phyloP scores from a whole-genome alignment of 2,113 vertebrate genomes.

The Polypterus senegalus region DNA sequence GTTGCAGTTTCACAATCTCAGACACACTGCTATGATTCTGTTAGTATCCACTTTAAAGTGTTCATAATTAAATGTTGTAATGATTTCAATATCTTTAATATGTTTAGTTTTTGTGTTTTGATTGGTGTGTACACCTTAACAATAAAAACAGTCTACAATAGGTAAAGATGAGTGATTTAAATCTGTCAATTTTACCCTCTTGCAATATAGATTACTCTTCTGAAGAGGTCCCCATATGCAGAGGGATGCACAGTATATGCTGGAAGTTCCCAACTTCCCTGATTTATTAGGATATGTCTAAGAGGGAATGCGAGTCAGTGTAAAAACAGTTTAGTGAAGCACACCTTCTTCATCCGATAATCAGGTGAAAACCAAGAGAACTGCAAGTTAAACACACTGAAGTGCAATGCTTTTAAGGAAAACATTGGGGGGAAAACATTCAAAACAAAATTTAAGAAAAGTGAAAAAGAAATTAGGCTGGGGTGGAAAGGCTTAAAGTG shows the following conservation, averaged over 20 bases:
- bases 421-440: slow-evolving; percentile 23
- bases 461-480: slow-evolving; percentile 2
- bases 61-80: no score
- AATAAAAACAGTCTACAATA: slow-evolving; percentile 17
- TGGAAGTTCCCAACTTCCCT: slow-evolving; percentile 29
- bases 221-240: slow-evolving; percentile 29
- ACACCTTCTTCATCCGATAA: slow-evolving; percentile 13
- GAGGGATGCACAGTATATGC: slow-evolving; percentile 29
- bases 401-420: slow-evolving; percentile 31
- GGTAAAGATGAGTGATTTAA: slow-evolving; percentile 13
- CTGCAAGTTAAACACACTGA: slow-evolving; percentile 32
- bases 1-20: neutral
- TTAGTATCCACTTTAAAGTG: no score
- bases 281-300: slow-evolving; percentile 22
- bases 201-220: slow-evolving; percentile 14
- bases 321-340: slow-evolving; percentile 21
- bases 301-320: slow-evolving; percentile 39
- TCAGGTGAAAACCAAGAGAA: slow-evolving; percentile 28
- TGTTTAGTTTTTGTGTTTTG: neutral
- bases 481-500: slow-evolving; percentile 19
- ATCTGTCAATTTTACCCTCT: slow-evolving; percentile 7
- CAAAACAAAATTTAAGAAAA: slow-evolving; percentile 8
- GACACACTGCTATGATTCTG: neutral
- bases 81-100: no score
- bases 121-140: neutral